Evolutionary conservation across 2,113 vertebrate species (phyloP).

Genomic region (Ctenodactylus gundi): DNA sequence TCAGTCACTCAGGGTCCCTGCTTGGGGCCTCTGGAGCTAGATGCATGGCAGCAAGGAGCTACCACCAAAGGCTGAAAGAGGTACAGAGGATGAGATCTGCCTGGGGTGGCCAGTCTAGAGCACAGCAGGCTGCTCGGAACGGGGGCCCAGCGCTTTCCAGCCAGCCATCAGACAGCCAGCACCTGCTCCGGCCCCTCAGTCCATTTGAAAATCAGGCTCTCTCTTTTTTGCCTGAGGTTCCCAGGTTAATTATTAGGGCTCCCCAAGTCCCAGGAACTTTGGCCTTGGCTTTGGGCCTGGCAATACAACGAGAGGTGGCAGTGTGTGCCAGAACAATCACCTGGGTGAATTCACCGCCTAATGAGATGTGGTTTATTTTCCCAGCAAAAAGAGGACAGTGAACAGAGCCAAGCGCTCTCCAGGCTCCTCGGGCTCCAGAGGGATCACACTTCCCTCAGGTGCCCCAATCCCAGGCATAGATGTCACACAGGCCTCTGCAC

Average conservation of each 20-base stretch:
- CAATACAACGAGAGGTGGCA: rapidly evolving
- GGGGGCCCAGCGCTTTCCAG: constrained; percentile 40
- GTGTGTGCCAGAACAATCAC: background rate
- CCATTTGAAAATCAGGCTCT: background rate
- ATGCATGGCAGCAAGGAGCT: background rate
- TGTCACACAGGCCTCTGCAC: rapidly evolving
- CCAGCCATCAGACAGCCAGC: background rate
- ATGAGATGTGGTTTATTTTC: background rate
- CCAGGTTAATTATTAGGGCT: background rate
- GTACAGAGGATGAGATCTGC: rapidly evolving
- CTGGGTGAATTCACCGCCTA: background rate
- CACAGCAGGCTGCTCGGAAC: background rate
- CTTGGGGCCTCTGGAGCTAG: background rate
- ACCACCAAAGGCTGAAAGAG: rapidly evolving
- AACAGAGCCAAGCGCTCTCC: background rate
- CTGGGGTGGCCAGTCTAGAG: background rate
- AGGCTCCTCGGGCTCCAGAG: background rate
- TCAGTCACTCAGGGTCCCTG: background rate
- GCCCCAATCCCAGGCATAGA: background rate
- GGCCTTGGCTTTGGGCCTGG: constrained; percentile 23
- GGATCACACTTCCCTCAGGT: background rate
- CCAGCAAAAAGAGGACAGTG: background rate
- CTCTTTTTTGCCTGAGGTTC: rapidly evolving
- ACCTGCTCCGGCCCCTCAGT: rapidly evolving
- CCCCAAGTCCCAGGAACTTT: background rate